Conservation (phyloP, 2,113 vertebrate species). For the Ceratotherium simum region DNA sequence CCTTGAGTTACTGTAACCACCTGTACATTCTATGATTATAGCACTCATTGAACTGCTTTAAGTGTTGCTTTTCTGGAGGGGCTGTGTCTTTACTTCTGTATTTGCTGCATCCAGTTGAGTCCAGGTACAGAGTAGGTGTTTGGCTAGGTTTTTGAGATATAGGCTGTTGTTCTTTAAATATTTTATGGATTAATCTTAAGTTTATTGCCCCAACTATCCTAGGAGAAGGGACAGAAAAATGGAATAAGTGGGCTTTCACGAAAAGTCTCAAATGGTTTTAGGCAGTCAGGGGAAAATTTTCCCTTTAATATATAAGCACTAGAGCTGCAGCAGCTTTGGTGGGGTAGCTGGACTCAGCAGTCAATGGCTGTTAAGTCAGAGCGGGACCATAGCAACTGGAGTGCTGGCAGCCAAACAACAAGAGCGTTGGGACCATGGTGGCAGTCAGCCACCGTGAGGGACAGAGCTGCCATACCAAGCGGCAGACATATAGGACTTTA, state of each 20-base stretch:
- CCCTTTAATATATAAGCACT: not conserved
- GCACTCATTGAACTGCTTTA: not conserved
- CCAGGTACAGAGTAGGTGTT: not conserved
- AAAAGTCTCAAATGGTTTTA: not conserved
- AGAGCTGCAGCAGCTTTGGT: not conserved
- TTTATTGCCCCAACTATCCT: not conserved
- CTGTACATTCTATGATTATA: not conserved
- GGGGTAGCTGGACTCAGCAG: not conserved
- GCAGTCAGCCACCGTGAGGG: accelerated
- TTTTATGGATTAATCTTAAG: not conserved
- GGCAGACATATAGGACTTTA: not conserved
- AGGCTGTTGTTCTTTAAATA: not conserved
- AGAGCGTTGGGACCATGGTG: no score
- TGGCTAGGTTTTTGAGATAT: not conserved
- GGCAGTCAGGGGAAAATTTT: not conserved
- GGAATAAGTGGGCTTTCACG: not conserved
- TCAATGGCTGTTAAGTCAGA: not conserved
- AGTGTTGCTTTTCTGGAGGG: not conserved
- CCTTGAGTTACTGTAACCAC: not conserved
- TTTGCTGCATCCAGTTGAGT: not conserved
- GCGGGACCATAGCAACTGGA: not conserved
- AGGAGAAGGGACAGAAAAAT: not conserved
- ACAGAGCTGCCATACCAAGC: not conserved
- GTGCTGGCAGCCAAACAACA: not conserved
- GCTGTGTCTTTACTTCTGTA: not conserved